Evolutionary conservation across 2,888 invertebrate genomes (phyloP).

Genomic region (Campopleginae sp.): DNA sequence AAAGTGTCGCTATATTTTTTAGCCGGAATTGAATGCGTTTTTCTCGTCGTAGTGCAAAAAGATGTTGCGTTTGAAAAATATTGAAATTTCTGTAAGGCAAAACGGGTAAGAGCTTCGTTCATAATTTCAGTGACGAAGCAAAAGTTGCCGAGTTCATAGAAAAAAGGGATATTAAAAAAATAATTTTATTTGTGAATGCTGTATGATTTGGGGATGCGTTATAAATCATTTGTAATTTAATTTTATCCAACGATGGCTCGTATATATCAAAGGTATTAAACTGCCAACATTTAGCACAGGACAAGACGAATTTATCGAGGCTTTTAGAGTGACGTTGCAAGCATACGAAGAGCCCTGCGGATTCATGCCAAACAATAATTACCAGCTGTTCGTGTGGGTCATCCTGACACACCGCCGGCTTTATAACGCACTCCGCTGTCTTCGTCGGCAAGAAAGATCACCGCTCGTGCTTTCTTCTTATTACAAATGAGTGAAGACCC

Average conservation of each 20-base stretch:
- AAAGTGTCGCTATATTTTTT: too few species aligned
- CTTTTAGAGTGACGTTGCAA: slow-evolving; percentile 63
- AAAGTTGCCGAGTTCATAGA: not conserved
- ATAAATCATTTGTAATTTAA: slow-evolving; percentile 55
- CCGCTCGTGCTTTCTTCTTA: slow-evolving; percentile 64
- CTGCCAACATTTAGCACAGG: slow-evolving; percentile 40
- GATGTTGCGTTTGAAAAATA: too few species aligned
- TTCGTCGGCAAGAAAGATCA: slow-evolving; percentile 45
- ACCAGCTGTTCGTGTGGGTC: slow-evolving; percentile 67
- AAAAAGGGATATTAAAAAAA: not conserved
- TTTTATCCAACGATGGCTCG: slow-evolving; percentile 41
- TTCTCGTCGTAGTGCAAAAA: too few species aligned
- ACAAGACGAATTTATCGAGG: slow-evolving; percentile 64
- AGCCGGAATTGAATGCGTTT: too few species aligned
- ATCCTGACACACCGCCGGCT: slow-evolving; percentile 46
- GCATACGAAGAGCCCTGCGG: slow-evolving; percentile 41
- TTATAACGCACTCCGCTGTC: slow-evolving; percentile 41
- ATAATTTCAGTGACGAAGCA: not conserved
- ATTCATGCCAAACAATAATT: slow-evolving; percentile 66
- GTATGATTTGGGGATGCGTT: not conserved
- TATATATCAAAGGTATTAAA: slow-evolving; percentile 45
- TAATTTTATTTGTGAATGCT: not conserved
- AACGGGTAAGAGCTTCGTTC: not conserved
- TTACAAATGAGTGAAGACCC: slow-evolving; percentile 59
- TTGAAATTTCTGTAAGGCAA: not conserved